Base-by-base conservation (phyloP, 2,113 vertebrate genomes). In the Salvator merianae region DNA sequence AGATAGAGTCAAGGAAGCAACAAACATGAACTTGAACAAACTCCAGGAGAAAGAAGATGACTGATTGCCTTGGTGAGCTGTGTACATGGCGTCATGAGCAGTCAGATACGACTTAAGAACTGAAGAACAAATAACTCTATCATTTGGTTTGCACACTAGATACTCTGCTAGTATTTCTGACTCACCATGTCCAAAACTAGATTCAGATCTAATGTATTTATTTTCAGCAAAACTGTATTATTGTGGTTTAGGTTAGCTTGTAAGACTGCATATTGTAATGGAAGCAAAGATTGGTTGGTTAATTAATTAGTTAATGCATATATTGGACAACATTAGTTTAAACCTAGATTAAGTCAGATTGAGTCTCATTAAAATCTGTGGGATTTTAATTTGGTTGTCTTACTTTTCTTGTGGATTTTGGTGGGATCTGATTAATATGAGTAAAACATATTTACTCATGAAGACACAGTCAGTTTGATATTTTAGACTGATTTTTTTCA, bases 231-330 rank as follows among this genome's bases (percentile, higher is more conserved):
- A 78, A 55, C 1, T 40, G 66, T 14, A 38, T 22, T n/a, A 28
- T n/a, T 80, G 50, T 53, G 34, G 12, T 14, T 47, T 8, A 81
- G 9, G n/a, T 50, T 50, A 43, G 7, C 59, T 30, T 75, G 13
- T 18, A 62, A 10, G n/a, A 43, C 75, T 73, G 32, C 20, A 66
- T 43, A 47, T 34, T 34, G 59, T 50, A n/a, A 55, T 77, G 71
- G 3, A 70, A 8, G 55, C 71, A 16, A 1, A 53, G 28, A 62
- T 55, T 55, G 53, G 53, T 18, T 55, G 53, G 3, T 55, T 55
- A 88, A 75, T 18, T 55, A 43, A 10, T 77, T n/a, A 32, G 12
- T 38, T 62, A 83, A 34, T 7, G 0, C 0, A 70, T 2, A 69
- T 47, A 71, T 38, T 36, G 8, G 5, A 72, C 26, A 73, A 72